Conservation (phyloP, 1,140 invertebrate genomes). For the Stegodyphus dumicola region DNA sequence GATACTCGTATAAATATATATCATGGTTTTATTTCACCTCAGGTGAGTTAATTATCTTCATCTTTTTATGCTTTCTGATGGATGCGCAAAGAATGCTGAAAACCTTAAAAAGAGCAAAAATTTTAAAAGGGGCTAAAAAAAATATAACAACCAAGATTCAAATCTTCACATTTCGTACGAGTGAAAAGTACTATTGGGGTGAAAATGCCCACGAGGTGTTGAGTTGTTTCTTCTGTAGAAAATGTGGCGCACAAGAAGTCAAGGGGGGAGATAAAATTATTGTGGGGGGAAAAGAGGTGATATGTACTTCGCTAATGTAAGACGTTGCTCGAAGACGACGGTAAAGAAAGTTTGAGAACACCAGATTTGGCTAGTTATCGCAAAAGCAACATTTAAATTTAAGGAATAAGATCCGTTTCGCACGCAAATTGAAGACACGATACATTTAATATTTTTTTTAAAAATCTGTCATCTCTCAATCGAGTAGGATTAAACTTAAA, state of each 20-base stretch:
- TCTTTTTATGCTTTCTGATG: constrained; percentile 12
- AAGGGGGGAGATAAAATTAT: constrained; percentile 24
- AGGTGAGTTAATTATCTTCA: constrained; percentile 54
- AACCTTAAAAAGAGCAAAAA: constrained; percentile 10
- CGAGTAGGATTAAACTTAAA: too few species aligned
- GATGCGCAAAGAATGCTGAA: constrained; percentile 19
- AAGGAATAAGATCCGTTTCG: too few species aligned
- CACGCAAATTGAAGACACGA: too few species aligned
- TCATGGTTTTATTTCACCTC: constrained; percentile 18
- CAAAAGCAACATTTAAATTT: neutral
- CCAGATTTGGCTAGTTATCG: constrained; percentile 47
- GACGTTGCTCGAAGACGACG: constrained; percentile 17
- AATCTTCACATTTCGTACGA: constrained; percentile 11
- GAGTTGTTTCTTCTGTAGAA: constrained; percentile 25
- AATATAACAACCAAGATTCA: constrained; percentile 28
- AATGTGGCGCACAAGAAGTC: constrained; percentile 3
- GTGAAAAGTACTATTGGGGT: neutral
- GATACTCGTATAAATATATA: neutral
- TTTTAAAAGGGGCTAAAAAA: neutral
- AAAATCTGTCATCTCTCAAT: too few species aligned
- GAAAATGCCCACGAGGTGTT: constrained; percentile 44
- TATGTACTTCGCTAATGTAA: constrained; percentile 50
- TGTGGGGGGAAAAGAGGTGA: constrained; percentile 16
- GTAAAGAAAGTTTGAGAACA: neutral
- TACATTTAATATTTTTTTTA: too few species aligned